Evolutionary conservation across 2,113 vertebrate genomes (phyloP).

Genomic region (Noturus placidus): DNA sequence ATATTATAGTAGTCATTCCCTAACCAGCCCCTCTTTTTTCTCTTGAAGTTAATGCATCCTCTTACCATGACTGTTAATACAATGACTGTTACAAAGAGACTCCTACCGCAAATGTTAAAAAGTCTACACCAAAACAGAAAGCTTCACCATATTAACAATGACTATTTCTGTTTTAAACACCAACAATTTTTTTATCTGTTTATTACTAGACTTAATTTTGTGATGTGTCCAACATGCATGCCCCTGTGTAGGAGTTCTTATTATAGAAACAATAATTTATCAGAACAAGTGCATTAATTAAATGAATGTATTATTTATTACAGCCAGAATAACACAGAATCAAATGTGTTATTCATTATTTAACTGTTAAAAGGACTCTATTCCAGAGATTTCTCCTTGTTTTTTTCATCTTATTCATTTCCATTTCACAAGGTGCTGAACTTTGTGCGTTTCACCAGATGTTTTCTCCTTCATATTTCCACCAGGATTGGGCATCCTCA

Average conservation of each 20-base stretch:
- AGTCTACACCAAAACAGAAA: not conserved
- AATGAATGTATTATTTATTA: not conserved
- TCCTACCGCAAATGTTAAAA: not conserved
- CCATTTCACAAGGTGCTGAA: not conserved
- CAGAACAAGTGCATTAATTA: not conserved
- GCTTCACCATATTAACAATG: not conserved
- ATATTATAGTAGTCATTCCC: not conserved
- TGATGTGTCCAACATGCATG: not conserved
- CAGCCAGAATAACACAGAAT: not conserved
- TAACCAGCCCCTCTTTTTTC: not conserved
- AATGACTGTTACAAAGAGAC: not conserved
- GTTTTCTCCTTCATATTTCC: conserved; percentile 39
- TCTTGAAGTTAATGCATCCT: not conserved
- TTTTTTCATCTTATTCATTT: not conserved
- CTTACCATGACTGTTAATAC: not conserved
- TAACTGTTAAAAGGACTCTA: not conserved
- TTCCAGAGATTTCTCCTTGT: not conserved
- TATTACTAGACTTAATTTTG: not conserved
- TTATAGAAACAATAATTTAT: not conserved
- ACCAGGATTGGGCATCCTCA: conserved; percentile 30
- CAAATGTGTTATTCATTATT: not conserved
- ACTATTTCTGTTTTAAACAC: not conserved
- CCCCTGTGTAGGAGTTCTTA: not conserved
- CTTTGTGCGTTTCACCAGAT: conserved; percentile 20
- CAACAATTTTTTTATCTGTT: not conserved